These are phyloP conservation scores for Gnathonemus longibarbis DNA, from an alignment of 2,113 vertebrate genomes.

Conservation along the genomic window DNA sequence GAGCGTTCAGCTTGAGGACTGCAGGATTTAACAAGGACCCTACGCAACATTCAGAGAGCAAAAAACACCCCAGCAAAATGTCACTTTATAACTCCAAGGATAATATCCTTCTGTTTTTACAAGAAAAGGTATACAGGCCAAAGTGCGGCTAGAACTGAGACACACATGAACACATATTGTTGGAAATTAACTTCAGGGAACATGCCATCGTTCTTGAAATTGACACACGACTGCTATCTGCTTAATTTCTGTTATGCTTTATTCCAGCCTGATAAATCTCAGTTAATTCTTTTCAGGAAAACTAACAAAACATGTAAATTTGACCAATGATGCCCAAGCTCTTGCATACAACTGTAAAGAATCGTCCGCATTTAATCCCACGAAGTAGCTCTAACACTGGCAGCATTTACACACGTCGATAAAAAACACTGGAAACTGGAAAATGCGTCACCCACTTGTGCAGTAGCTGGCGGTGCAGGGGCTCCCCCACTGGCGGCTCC, in stretches of 20 bases:
- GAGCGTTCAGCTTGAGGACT: background rate
- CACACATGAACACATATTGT: background rate
- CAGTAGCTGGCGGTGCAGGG: conserved; percentile 43
- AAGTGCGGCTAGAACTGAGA: background rate
- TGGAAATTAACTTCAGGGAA: background rate
- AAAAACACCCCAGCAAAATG: background rate
- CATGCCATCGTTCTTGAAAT: background rate
- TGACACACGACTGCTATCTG: background rate
- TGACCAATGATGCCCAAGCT: background rate
- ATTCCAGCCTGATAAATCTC: background rate
- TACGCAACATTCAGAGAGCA: background rate
- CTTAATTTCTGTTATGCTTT: background rate
- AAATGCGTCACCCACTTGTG: conserved; percentile 49
- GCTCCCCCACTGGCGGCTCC: conserved; percentile 29
- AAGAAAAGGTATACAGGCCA: background rate
- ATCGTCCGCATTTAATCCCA: background rate
- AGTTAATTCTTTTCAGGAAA: background rate
- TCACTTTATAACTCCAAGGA: background rate
- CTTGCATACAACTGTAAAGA: background rate
- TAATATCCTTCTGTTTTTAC: background rate
- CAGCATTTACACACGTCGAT: too few relatives aligned
- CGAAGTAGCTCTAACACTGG: background rate
- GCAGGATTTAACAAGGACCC: background rate
- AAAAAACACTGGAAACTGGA: background rate
- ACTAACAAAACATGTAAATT: background rate